A percentile compares a stretch with the other conserved stretches of the same genome.
phyloP scores from a whole-genome alignment of 2,113 vertebrate genomes.

The Cyanistes caeruleus region DNA sequence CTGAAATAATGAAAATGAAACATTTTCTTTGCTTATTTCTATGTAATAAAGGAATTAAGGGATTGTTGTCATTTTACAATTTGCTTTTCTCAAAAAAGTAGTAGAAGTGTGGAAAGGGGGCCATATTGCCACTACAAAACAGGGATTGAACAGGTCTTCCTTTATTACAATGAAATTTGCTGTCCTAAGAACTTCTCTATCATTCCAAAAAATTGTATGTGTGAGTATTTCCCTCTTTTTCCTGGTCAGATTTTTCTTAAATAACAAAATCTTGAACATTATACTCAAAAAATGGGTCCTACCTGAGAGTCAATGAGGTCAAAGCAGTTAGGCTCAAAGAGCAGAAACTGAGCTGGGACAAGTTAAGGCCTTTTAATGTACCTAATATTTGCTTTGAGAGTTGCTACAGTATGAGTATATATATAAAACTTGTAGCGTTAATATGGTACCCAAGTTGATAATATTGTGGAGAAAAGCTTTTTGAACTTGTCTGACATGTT shows the following conservation, averaged over 20 bases:
- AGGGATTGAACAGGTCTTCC: not conserved
- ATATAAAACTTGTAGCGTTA: not conserved
- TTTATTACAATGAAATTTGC: not conserved
- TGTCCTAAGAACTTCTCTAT: not conserved
- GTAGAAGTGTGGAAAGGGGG: not conserved
- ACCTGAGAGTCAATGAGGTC: not conserved
- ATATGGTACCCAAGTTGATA: not conserved
- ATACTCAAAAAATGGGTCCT: not conserved
- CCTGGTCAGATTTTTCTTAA: not conserved
- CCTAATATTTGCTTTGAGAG: not conserved
- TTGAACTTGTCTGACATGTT: not conserved
- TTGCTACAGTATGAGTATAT: not conserved
- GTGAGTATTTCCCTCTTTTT: not conserved
- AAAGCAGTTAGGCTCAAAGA: not conserved
- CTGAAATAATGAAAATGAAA: not conserved
- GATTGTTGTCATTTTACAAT: not conserved
- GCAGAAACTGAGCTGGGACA: not conserved
- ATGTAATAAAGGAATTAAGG: not conserved
- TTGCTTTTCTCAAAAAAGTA: not conserved
- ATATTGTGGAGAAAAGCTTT: not conserved
- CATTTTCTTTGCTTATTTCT: not conserved
- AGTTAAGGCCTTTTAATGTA: not conserved
- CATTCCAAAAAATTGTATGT: not conserved
- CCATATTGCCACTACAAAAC: not conserved
- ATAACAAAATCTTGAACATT: not conserved